These are phyloP conservation scores for Aphodius sticticus DNA, from an alignment of 2,888 invertebrate species.

Conservation along the genomic window DNA sequence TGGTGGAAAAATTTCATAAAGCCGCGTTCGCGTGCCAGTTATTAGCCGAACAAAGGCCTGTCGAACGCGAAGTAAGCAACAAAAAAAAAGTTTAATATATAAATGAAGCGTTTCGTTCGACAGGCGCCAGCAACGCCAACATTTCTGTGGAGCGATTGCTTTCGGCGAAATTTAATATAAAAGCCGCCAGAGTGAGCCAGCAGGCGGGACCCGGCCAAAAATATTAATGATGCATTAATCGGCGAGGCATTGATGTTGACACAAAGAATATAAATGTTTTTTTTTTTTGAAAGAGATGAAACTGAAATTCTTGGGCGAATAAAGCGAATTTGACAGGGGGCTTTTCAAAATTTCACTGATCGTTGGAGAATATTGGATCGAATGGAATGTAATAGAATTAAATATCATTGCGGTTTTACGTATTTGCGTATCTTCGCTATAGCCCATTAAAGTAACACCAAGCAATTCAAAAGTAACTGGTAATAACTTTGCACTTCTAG, in stretches of 20 bases:
- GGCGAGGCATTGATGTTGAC: neutral
- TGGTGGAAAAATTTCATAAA: conserved; percentile 19
- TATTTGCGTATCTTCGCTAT: too few species aligned
- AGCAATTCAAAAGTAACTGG: too few species aligned
- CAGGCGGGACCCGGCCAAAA: neutral
- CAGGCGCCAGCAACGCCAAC: neutral
- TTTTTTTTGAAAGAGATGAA: too few species aligned
- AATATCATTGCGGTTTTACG: too few species aligned
- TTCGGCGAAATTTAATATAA: neutral
- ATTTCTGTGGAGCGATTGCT: neutral
- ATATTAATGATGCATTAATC: neutral
- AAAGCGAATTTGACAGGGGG: too few species aligned
- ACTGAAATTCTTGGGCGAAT: too few species aligned
- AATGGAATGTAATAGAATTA: too few species aligned
- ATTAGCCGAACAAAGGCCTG: conserved; percentile 21
- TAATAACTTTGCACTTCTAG: too few species aligned
- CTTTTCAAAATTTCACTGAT: too few species aligned
- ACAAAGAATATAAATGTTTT: neutral
- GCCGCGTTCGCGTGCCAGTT: conserved; percentile 11
- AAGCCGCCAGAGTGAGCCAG: neutral
- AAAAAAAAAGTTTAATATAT: conserved; percentile 21
- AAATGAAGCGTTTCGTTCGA: conserved; percentile 26
- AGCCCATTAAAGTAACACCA: too few species aligned
- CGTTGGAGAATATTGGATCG: too few species aligned
- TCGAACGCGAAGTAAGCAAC: conserved; percentile 14